Conservation (phyloP, 2,113 vertebrate species). For the Etia nguti region DNA sequence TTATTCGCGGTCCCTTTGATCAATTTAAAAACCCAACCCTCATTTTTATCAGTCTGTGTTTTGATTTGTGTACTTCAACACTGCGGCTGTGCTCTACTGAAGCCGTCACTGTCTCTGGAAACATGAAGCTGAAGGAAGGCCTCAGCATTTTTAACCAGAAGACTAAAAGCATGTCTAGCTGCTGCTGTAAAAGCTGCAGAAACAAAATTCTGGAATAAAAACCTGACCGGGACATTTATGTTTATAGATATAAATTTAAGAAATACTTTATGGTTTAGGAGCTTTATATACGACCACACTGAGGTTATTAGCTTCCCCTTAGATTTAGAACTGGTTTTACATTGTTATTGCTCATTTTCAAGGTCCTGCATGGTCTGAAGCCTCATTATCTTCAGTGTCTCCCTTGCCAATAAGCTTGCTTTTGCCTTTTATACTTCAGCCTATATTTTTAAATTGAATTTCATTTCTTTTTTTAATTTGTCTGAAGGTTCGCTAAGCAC, state of each 20-base stretch:
- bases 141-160: not conserved
- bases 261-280: not conserved
- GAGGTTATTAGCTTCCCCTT: too few relatives aligned
- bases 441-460: not conserved
- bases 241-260: not conserved
- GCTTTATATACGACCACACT: not conserved
- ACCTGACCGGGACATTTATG: too few relatives aligned
- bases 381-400: too few relatives aligned
- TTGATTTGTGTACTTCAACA: not conserved
- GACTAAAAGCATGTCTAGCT: not conserved
- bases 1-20: not conserved
- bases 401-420: too few relatives aligned
- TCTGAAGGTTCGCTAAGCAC: not conserved
- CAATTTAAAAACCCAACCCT: not conserved
- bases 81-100: not conserved
- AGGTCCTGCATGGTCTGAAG: too few relatives aligned
- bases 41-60: not conserved
- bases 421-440: not conserved
- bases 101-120: not conserved
- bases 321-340: too few relatives aligned
- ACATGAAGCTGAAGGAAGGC: not conserved
- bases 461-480: rapidly evolving
- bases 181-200: too few relatives aligned
- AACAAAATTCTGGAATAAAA: not conserved
- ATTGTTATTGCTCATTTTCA: too few relatives aligned